Conservation (phyloP, 2,797 vertebrate genomes). For the Oophaga sylvatica region DNA sequence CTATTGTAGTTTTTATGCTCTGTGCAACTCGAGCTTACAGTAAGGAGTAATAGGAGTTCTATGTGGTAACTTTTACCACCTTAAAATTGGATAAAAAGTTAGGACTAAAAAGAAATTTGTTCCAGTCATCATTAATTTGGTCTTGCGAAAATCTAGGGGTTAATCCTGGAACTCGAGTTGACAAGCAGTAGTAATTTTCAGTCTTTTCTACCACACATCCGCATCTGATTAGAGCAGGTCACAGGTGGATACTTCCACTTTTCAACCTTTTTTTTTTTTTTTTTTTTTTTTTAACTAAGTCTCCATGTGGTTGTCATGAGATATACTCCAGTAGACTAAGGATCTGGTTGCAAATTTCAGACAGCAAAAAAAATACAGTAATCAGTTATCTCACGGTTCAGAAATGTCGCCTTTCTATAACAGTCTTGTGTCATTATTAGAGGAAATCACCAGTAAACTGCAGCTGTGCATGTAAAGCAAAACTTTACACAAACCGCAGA, state of each 20-base stretch:
- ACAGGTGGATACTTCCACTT: background rate
- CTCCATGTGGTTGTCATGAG: background rate
- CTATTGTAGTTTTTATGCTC: too few species aligned
- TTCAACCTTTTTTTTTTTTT: background rate
- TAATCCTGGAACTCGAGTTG: background rate
- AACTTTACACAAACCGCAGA: background rate
- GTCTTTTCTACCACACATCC: background rate
- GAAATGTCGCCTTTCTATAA: background rate
- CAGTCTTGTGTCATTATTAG: conserved; percentile 2
- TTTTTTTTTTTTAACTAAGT: background rate
- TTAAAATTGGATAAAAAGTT: too few species aligned
- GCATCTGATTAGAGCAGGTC: background rate
- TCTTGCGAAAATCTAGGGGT: too few species aligned
- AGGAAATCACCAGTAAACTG: background rate
- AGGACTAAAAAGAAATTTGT: too few species aligned
- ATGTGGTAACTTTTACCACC: too few species aligned
- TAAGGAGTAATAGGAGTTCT: too few species aligned
- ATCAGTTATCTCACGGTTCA: conserved; percentile 20
- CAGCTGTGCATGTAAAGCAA: background rate
- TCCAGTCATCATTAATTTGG: too few species aligned
- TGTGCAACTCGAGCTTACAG: too few species aligned
- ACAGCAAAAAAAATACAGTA: background rate
- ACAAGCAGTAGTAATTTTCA: background rate
- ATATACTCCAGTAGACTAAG: background rate
- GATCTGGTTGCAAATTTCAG: background rate